A percentile compares a stretch with the other conserved stretches of the same genome.
phyloP scores from a whole-genome alignment of 2,113 vertebrate genomes.

The Ciconia boyciana region DNA sequence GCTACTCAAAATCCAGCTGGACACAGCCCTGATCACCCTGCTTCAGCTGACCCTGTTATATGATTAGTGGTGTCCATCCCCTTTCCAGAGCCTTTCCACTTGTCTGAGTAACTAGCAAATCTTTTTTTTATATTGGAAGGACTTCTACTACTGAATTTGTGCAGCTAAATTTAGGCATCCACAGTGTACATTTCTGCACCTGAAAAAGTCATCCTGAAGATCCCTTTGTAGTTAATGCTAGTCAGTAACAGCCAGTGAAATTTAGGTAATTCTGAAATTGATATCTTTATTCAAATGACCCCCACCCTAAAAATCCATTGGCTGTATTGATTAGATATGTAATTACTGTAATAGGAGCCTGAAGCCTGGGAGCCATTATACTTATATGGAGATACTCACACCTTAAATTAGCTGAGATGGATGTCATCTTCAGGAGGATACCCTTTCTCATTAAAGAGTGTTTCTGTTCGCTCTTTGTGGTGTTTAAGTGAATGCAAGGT shows the following conservation, averaged over 20 bases:
- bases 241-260: background rate
- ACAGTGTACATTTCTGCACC: background rate
- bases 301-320: background rate
- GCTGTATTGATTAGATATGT: constrained; percentile 2
- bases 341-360: background rate
- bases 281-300: background rate
- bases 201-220: background rate
- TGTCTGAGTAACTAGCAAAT: background rate
- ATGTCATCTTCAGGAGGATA: background rate
- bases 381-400: background rate
- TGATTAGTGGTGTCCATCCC: no score
- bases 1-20: background rate
- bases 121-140: background rate
- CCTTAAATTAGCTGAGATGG: background rate
- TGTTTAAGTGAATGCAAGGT: background rate
- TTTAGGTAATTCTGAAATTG: background rate
- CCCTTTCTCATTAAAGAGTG: background rate
- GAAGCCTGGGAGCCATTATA: background rate
- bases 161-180: background rate
- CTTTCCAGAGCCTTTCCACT: background rate
- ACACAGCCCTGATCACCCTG: background rate
- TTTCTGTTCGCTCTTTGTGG: background rate
- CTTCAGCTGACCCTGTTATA: background rate
- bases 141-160: background rate
- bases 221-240: background rate